These are phyloP conservation scores for Chaunax sp. DNA, from an alignment of 2,797 vertebrate species.

Conservation along the genomic window DNA sequence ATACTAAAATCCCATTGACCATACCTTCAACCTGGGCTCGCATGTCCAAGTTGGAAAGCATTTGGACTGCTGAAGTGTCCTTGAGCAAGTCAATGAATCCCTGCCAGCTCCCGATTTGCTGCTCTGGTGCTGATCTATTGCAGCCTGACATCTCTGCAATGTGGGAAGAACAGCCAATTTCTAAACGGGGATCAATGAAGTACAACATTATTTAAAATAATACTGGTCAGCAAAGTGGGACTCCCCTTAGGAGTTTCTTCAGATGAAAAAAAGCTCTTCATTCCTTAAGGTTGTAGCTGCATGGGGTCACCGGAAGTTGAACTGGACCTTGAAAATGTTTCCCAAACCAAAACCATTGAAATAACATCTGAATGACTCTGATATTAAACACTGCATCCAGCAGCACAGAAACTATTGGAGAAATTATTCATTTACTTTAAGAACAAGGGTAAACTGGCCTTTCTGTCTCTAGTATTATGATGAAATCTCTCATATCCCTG, in stretches of 20 bases:
- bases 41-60: not conserved
- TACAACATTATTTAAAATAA: not conserved
- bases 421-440: slow-evolving; percentile 1
- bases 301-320: not conserved
- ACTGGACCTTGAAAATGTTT: not conserved
- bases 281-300: not conserved
- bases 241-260: not conserved
- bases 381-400: not conserved
- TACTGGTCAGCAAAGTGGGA: slow-evolving; percentile 6
- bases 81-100: no score
- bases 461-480: not conserved
- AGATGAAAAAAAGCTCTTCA: slow-evolving; percentile 4
- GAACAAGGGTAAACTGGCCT: not conserved
- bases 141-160: slow-evolving; percentile 15
- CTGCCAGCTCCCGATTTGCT: not conserved
- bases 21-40: not conserved
- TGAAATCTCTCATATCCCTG: no score
- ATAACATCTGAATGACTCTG: not conserved
- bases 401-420: not conserved
- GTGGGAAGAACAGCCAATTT: slow-evolving; percentile 7
- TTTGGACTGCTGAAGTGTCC: not conserved
- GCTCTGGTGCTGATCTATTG: slow-evolving; percentile 3
- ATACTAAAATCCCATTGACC: not conserved
- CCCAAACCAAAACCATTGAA: not conserved
- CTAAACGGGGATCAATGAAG: slow-evolving; percentile 12